A percentile compares a stretch with the other conserved stretches of the same genome.
Evolutionary conservation across 2,797 vertebrate genomes (phyloP).

Genomic region (Crenuchus spilurus): DNA sequence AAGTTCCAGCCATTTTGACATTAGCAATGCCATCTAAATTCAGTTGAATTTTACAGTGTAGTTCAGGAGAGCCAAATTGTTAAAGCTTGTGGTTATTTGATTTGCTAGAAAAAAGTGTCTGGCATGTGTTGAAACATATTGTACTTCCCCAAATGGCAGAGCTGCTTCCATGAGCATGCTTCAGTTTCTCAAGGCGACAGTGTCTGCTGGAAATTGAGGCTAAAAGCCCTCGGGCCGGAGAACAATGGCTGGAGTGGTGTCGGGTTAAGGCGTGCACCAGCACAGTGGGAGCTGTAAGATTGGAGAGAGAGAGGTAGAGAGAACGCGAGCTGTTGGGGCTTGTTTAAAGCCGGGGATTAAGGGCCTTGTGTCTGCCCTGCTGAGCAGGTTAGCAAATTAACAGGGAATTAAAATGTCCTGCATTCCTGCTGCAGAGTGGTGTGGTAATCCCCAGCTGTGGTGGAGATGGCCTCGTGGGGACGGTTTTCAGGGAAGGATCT

Average conservation of each 20-base stretch:
- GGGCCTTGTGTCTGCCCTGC: slow-evolving; percentile 69
- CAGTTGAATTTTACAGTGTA: not conserved
- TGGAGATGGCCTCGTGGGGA: slow-evolving; percentile 42
- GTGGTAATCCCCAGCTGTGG: slow-evolving; percentile 69
- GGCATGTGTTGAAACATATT: slow-evolving; percentile 23
- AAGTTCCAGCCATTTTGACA: not conserved
- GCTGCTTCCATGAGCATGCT: slow-evolving; percentile 53
- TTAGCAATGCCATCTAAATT: not conserved
- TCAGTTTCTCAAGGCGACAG: slow-evolving; percentile 7
- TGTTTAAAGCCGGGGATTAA: slow-evolving; percentile 67
- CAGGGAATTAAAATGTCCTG: slow-evolving; percentile 74
- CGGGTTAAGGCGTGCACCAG: slow-evolving; percentile 1
- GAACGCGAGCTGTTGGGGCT: slow-evolving; percentile 18
- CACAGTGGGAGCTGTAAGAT: not conserved
- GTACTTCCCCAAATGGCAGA: slow-evolving; percentile 7
- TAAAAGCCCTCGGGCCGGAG: slow-evolving; percentile 23
- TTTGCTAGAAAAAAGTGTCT: slow-evolving; percentile 11
- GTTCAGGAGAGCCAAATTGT: not conserved
- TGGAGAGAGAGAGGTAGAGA: not conserved
- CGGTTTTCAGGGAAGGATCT: not conserved
- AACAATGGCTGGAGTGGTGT: slow-evolving; percentile 7
- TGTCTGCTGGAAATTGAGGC: slow-evolving; percentile 38
- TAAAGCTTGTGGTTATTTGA: slow-evolving; percentile 22
- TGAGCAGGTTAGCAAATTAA: slow-evolving; percentile 80
- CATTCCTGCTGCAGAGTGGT: slow-evolving; percentile 70